phyloP scores from a whole-genome alignment of 2,888 invertebrate genomes.

The Crepidodera aurea region DNA sequence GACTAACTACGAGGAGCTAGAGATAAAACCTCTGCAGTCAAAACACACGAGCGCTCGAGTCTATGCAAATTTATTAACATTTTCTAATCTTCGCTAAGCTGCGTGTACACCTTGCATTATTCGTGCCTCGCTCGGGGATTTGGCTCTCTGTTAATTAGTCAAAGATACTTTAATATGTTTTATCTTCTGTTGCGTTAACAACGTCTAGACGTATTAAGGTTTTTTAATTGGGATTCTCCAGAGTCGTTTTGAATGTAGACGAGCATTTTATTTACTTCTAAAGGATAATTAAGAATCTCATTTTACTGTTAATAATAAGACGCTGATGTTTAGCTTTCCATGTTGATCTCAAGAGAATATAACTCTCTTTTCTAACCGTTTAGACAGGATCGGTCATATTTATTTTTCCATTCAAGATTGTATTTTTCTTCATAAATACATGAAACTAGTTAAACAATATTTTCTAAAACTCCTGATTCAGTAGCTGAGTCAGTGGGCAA shows the following conservation, averaged over 20 bases:
- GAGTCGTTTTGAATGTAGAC: background rate
- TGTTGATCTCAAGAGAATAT: too few relatives aligned
- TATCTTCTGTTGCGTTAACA: slow-evolving; percentile 12
- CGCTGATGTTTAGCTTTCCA: too few relatives aligned
- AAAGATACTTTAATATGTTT: slow-evolving; percentile 27
- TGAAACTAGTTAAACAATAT: too few relatives aligned
- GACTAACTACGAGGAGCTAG: slow-evolving; percentile 17
- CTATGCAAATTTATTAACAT: slow-evolving; percentile 44
- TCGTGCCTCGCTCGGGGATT: slow-evolving; percentile 10
- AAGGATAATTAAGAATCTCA: background rate
- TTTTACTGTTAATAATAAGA: background rate
- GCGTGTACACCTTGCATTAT: slow-evolving; percentile 38
- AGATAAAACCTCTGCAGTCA: slow-evolving; percentile 38
- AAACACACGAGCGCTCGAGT: slow-evolving; percentile 36
- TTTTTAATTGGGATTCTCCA: slow-evolving; percentile 5
- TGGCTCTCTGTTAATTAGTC: slow-evolving; percentile 25
- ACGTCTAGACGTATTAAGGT: slow-evolving; percentile 24
- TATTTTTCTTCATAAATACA: too few relatives aligned
- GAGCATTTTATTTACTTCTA: background rate
- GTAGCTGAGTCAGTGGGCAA: too few relatives aligned
- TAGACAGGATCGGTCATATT: too few relatives aligned
- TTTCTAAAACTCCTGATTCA: too few relatives aligned
- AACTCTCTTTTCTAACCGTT: too few relatives aligned
- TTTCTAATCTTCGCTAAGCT: slow-evolving; percentile 39
- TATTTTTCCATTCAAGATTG: too few relatives aligned